These are phyloP conservation scores for Mesoligia furuncula DNA, from an alignment of 2,888 invertebrate genomes.

Conservation along the genomic window DNA sequence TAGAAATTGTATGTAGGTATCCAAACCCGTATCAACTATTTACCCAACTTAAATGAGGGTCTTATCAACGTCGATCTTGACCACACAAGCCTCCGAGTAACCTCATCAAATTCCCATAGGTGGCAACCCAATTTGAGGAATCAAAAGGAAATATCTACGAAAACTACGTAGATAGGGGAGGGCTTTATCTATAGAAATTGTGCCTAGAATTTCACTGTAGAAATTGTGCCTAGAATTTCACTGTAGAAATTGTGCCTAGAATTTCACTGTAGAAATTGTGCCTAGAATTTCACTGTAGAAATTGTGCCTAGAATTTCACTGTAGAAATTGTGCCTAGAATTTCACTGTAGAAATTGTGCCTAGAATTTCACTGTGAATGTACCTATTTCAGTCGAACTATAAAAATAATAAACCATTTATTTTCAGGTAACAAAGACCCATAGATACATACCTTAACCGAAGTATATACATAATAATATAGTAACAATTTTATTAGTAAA, in stretches of 20 bases:
- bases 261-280: constrained; percentile 13
- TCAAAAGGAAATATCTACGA: constrained; percentile 56
- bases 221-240: constrained; percentile 10
- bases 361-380: not conserved
- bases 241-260: constrained; percentile 14
- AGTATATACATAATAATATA: no score
- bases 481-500: no score
- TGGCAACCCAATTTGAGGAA: constrained; percentile 60
- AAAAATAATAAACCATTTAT: no score
- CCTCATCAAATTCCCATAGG: constrained; percentile 65
- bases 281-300: constrained; percentile 6
- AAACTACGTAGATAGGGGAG: constrained; percentile 27
- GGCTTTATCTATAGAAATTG: constrained; percentile 29
- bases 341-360: constrained; percentile 16
- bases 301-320: constrained; percentile 15
- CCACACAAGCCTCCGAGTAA: constrained; percentile 62
- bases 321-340: constrained; percentile 9
- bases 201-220: not conserved
- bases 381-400: not conserved
- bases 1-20: constrained; percentile 39
- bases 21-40: constrained; percentile 62
- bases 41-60: constrained; percentile 67
- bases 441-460: no score
- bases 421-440: no score
- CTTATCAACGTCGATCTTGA: constrained; percentile 67